Conservation (phyloP, 1,140 invertebrate species). For the Varroa destructor region DNA sequence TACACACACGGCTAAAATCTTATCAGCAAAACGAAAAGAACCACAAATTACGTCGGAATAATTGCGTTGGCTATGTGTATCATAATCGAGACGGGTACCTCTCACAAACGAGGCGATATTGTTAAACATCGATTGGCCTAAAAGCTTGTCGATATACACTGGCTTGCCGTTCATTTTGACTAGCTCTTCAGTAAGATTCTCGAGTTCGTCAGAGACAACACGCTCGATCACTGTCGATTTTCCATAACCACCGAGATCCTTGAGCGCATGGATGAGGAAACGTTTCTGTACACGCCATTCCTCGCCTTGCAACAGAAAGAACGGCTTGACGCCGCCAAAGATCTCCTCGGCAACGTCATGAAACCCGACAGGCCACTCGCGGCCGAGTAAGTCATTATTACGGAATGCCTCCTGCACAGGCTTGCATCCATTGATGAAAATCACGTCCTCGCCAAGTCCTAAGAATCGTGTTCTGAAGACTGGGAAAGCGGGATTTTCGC, state of each 20-base stretch:
- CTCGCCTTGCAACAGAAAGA: constrained; percentile 21
- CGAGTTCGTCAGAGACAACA: constrained; percentile 9
- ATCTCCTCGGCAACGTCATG: constrained; percentile 24
- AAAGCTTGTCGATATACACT: constrained; percentile 5
- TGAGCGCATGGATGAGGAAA: constrained; percentile 23
- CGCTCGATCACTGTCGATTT: constrained; percentile 16
- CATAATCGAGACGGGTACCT: constrained; percentile 4
- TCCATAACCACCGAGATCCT: constrained; percentile 20
- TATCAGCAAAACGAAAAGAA: constrained; percentile 10
- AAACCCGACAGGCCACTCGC: constrained; percentile 23
- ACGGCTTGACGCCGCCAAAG: constrained; percentile 16
- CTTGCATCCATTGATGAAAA: constrained; percentile 20
- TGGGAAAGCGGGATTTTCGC: constrained; percentile 7
- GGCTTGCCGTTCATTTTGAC: constrained; percentile 6
- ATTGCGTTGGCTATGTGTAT: not conserved
- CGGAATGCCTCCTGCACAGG: constrained; percentile 24
- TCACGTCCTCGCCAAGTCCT: constrained; percentile 27
- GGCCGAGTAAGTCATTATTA: constrained; percentile 15
- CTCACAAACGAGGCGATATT: constrained; percentile 19
- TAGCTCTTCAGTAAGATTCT: not conserved
- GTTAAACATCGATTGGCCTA: constrained; percentile 24
- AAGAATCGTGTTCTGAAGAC: constrained; percentile 25
- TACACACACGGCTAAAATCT: constrained; percentile 21
- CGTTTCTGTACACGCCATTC: constrained; percentile 14
- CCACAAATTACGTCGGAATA: constrained; percentile 13